A percentile compares a stretch with the other conserved stretches of the same genome.
phyloP scores from a whole-genome alignment of 2,797 vertebrate species.

The Cirrhinus mrigala region DNA sequence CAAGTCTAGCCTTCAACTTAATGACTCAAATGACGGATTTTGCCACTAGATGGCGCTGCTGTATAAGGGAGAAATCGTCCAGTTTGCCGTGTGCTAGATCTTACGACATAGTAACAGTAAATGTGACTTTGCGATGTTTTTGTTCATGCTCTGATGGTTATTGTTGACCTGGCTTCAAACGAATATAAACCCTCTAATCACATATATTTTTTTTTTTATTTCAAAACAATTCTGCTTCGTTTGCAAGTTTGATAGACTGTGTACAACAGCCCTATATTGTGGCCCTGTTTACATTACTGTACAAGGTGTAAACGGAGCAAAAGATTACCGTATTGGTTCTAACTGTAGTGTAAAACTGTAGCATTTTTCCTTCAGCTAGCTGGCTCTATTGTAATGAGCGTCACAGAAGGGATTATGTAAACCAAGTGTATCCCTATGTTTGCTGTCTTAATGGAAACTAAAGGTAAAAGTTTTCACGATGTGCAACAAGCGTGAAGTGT shows the following conservation, averaged over 20 bases:
- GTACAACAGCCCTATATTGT: not conserved
- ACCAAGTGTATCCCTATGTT: slow-evolving; percentile 5
- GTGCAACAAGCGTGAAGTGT: slow-evolving; percentile 53
- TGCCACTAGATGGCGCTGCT: slow-evolving; percentile 77
- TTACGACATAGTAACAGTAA: slow-evolving; percentile 7
- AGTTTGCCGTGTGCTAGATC: slow-evolving; percentile 52
- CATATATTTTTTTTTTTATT: not conserved
- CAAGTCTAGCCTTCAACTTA: not conserved
- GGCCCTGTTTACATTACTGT: not conserved
- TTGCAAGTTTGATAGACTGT: not conserved
- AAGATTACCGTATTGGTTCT: not conserved
- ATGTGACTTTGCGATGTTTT: not conserved
- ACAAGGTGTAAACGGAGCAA: not conserved
- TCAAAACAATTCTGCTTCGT: not conserved
- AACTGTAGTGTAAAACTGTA: not conserved
- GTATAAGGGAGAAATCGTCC: slow-evolving; percentile 56
- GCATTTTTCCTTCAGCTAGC: not conserved
- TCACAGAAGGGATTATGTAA: slow-evolving; percentile 19
- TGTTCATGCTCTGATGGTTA: not conserved
- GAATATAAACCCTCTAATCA: not conserved
- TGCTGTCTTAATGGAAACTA: slow-evolving; percentile 34
- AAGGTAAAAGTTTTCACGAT: slow-evolving; percentile 34
- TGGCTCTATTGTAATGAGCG: not conserved
- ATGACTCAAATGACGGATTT: not conserved
- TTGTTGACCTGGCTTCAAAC: not conserved